Evolutionary conservation across 1,140 invertebrate genomes (phyloP).

Genomic region (Drosophila sp.): DNA sequence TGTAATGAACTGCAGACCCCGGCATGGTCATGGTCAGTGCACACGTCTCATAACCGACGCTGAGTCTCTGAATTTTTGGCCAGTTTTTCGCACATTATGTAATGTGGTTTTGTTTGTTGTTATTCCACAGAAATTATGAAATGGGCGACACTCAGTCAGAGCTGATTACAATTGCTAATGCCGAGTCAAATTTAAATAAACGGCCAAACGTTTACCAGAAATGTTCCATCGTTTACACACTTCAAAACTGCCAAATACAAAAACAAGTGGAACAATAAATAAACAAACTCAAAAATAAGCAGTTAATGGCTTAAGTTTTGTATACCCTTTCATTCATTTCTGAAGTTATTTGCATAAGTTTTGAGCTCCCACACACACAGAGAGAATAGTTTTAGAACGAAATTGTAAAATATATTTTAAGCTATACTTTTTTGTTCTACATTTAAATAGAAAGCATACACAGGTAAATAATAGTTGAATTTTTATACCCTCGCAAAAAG

Average conservation of each 20-base stretch:
- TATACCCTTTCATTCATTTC: neutral
- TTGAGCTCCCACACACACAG: too few species aligned
- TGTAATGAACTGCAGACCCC: conserved; percentile 21
- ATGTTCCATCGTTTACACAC: conserved; percentile 47
- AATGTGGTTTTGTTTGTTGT: conserved; percentile 52
- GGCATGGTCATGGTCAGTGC: conserved; percentile 82
- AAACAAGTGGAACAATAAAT: conserved; percentile 20
- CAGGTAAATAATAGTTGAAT: too few species aligned
- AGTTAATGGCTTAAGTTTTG: neutral
- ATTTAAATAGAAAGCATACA: too few species aligned
- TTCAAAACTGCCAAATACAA: conserved; percentile 30
- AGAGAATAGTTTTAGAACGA: too few species aligned
- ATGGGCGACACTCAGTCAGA: conserved; percentile 25
- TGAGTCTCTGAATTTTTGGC: conserved; percentile 45
- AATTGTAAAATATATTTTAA: too few species aligned
- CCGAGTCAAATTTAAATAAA: conserved; percentile 51
- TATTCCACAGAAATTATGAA: conserved; percentile 69
- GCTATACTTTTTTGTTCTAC: too few species aligned
- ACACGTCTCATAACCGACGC: conserved; percentile 49
- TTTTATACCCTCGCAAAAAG: too few species aligned
- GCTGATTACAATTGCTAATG: conserved; percentile 47
- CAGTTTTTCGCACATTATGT: conserved; percentile 78
- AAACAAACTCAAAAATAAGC: conserved; percentile 39
- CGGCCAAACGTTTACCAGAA: conserved; percentile 47
- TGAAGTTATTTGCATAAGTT: too few species aligned